Evolutionary conservation across 2,888 invertebrate species (phyloP).

Genomic region (Drosophila cyrtoloma): DNA sequence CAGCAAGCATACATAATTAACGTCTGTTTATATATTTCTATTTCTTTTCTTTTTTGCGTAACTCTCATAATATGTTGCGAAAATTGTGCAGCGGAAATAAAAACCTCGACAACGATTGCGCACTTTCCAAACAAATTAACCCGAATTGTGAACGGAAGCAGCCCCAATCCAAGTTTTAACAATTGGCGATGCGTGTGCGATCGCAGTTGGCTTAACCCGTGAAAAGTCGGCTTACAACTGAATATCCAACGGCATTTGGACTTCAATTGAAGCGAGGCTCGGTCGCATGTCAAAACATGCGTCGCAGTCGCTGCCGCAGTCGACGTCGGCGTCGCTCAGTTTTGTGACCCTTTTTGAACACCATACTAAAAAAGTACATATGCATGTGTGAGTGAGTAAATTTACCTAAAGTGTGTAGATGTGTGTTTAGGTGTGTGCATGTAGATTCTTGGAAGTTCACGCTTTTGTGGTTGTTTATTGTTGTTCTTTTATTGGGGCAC

Average conservation of each 20-base stretch:
- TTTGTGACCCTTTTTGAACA: conserved; percentile 63
- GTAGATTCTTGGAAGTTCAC: conserved; percentile 34
- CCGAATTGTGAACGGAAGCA: conserved; percentile 74
- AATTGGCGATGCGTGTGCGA: conserved; percentile 51
- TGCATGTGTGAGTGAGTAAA: conserved; percentile 11
- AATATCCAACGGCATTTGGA: conserved; percentile 40
- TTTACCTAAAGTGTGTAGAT: background rate
- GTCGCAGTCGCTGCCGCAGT: conserved; percentile 19
- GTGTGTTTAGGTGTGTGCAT: conserved; percentile 1
- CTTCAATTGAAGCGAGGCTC: conserved; percentile 73
- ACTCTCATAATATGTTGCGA: conserved; percentile 60
- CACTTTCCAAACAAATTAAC: conserved; percentile 78
- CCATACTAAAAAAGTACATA: conserved; percentile 17
- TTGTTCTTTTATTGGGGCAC: conserved; percentile 42
- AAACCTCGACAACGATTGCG: conserved; percentile 31
- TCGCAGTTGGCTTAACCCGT: conserved; percentile 59
- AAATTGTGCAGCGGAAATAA: conserved; percentile 69
- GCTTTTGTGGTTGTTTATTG: conserved; percentile 12
- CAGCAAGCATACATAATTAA: conserved; percentile 30
- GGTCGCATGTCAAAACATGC: conserved; percentile 52
- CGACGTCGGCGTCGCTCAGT: conserved; percentile 22
- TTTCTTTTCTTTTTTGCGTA: conserved; percentile 46
- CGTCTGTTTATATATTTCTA: conserved; percentile 27
- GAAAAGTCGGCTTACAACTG: conserved; percentile 76
- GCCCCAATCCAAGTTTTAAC: conserved; percentile 19